Conservation (phyloP, 2,113 vertebrate genomes). For the Emberiza fucata region DNA sequence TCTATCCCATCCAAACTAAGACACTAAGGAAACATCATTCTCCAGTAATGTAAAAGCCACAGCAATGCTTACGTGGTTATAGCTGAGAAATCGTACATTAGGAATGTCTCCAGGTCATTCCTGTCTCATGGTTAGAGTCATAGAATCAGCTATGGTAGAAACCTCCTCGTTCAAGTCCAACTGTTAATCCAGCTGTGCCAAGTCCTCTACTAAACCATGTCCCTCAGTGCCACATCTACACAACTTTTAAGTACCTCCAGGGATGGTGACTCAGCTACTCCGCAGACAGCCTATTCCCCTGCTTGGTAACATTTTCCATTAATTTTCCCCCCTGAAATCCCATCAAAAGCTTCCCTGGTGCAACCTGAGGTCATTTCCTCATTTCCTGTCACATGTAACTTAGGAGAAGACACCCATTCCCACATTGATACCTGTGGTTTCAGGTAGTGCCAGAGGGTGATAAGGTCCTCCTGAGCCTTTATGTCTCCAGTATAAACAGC, state of each 20-base stretch:
- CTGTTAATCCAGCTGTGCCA: background rate
- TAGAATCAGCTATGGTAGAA: fast-evolving
- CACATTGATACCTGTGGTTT: background rate
- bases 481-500: background rate
- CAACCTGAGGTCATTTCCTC: background rate
- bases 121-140: background rate
- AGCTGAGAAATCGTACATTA: background rate
- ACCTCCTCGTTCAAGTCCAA: background rate
- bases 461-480: background rate
- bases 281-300: background rate
- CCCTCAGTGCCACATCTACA: background rate
- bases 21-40: background rate
- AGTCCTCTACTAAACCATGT: background rate
- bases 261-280: too few relatives aligned
- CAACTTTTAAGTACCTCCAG: background rate
- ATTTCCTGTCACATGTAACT: background rate
- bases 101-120: background rate
- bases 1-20: background rate
- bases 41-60: background rate
- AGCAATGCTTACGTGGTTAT: background rate
- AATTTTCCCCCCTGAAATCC: background rate
- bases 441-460: background rate
- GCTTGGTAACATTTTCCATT: background rate
- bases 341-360: background rate
- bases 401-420: background rate